Evolutionary conservation across 2,888 invertebrate species (phyloP).

Genomic region (Drosophila ezoana): DNA sequence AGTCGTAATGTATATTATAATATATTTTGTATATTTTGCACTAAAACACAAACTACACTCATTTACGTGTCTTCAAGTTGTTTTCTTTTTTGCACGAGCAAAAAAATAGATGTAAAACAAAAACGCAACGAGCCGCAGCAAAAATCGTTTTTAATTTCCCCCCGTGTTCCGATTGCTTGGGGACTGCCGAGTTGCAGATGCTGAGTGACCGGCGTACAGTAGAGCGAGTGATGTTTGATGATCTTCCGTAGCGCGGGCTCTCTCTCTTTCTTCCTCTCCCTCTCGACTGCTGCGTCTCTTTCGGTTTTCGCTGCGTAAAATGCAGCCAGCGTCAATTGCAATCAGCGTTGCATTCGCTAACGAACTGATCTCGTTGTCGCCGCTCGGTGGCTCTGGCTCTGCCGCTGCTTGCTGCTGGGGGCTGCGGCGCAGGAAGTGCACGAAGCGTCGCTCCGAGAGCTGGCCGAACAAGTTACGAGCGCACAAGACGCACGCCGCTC

Average conservation of each 20-base stretch:
- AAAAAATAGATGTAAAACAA: conserved; percentile 11
- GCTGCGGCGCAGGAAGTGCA: conserved; percentile 74
- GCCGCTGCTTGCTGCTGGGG: conserved; percentile 60
- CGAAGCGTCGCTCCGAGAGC: conserved; percentile 58
- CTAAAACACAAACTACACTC: conserved; percentile 62
- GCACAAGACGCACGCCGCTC: conserved; percentile 18
- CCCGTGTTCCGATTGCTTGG: conserved; percentile 67
- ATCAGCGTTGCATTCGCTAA: conserved; percentile 77
- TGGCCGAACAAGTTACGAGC: conserved; percentile 72
- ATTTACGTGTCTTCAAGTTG: conserved; percentile 35
- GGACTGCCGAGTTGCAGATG: conserved; percentile 35
- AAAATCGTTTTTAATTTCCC: conserved; percentile 36
- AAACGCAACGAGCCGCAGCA: conserved; percentile 40
- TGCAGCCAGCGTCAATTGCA: conserved; percentile 71
- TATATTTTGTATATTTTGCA: conserved; percentile 43
- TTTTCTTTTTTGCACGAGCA: conserved; percentile 37
- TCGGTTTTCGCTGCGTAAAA: conserved; percentile 66
- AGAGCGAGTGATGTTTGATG: conserved; percentile 47
- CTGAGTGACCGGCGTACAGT: conserved; percentile 58
- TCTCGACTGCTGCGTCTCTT: conserved; percentile 32
- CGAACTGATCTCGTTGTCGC: conserved; percentile 69
- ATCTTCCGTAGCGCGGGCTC: conserved; percentile 32
- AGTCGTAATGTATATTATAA: conserved; percentile 13
- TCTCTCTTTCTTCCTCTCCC: conserved; percentile 4
- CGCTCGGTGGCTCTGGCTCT: conserved; percentile 65